Evolutionary conservation across 2,888 invertebrate species (phyloP).

Genomic region (Diarsia brunnea): DNA sequence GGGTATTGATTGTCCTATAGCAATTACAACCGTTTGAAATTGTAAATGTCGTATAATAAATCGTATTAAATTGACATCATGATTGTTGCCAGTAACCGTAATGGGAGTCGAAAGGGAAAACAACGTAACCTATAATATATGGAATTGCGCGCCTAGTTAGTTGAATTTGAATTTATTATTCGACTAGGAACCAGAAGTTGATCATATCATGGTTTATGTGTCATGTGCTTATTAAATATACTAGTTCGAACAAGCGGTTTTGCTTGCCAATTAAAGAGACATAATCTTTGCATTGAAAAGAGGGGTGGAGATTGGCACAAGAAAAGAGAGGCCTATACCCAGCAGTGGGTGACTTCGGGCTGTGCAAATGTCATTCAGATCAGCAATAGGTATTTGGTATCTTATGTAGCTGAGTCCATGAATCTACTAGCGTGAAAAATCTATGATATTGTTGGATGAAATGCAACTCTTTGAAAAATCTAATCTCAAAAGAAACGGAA

Average conservation of each 20-base stretch:
- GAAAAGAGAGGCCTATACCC: too few species aligned
- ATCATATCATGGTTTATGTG: conserved; percentile 48
- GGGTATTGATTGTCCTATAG: conserved; percentile 72
- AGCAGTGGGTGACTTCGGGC: too few species aligned
- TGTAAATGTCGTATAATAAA: conserved; percentile 73
- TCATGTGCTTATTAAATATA: conserved; percentile 3
- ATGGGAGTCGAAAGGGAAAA: conserved; percentile 55
- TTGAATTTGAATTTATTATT: conserved; percentile 53
- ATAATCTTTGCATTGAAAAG: too few species aligned
- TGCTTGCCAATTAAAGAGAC: neutral
- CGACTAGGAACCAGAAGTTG: conserved; percentile 39
- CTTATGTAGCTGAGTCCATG: neutral
- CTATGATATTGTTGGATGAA: neutral
- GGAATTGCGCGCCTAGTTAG: conserved; percentile 44
- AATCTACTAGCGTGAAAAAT: neutral
- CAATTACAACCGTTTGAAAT: conserved; percentile 73
- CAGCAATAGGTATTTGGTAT: neutral
- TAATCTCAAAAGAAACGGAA: neutral
- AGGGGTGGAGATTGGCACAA: too few species aligned
- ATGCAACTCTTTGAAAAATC: neutral
- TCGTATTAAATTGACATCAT: conserved; percentile 76
- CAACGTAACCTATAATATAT: conserved; percentile 48
- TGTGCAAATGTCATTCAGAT: neutral
- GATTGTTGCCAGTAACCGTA: conserved; percentile 67
- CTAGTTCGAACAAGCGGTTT: conserved; percentile 8